These are phyloP conservation scores for Gambusia holbrooki DNA, from an alignment of 2,113 vertebrate genomes.

Conservation along the genomic window DNA sequence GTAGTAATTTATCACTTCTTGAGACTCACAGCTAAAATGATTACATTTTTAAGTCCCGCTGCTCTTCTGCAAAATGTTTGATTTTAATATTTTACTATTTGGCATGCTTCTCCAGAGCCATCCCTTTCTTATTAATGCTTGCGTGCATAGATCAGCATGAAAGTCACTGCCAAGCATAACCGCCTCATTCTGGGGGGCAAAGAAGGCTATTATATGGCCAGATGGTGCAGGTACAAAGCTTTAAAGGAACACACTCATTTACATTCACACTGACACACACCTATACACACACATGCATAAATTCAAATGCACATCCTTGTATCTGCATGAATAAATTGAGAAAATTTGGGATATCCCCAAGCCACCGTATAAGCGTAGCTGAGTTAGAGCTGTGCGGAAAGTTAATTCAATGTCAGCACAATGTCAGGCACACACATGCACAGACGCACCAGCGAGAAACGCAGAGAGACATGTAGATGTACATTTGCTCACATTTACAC, in stretches of 20 bases:
- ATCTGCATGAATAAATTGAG: conserved; percentile 67
- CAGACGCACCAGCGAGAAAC: neutral
- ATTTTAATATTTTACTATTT: no score
- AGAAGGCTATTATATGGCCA: conserved; percentile 67
- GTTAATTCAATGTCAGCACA: conserved; percentile 65
- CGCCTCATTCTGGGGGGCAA: conserved; percentile 64
- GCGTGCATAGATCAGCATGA: neutral
- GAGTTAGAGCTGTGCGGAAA: conserved; percentile 42
- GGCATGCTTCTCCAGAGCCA: neutral
- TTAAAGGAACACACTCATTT: conserved; percentile 42
- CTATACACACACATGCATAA: conserved; percentile 27
- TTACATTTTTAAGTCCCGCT: neutral
- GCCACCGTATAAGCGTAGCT: conserved; percentile 54
- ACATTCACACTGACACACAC: conserved; percentile 21
- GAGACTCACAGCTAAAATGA: neutral
- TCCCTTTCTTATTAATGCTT: conserved; percentile 14
- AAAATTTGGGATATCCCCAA: conserved; percentile 62
- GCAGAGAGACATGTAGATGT: neutral
- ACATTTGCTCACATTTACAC: conserved; percentile 3
- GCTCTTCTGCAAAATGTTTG: neutral
- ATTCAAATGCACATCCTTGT: conserved; percentile 30
- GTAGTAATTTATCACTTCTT: neutral
- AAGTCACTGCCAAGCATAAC: conserved; percentile 52
- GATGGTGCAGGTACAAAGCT: conserved; percentile 67
- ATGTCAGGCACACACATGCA: conserved; percentile 43